A percentile compares a stretch with the other conserved stretches of the same genome.
phyloP scores from a whole-genome alignment of 2,797 vertebrate genomes.

The Chaunax sp. region DNA sequence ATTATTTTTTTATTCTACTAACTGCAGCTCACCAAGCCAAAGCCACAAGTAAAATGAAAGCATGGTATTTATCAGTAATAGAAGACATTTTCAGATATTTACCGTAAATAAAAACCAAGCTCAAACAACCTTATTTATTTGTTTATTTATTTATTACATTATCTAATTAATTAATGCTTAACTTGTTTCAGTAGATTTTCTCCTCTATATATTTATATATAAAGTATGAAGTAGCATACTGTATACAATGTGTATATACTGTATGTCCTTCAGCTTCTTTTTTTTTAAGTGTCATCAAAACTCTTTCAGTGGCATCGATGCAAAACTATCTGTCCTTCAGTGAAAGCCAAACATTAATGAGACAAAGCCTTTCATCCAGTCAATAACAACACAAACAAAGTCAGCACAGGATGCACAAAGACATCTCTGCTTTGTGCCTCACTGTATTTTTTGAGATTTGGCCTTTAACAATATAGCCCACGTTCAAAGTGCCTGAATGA shows the following conservation, averaged over 20 bases:
- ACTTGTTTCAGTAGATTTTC: too few species aligned
- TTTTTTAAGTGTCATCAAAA: too few species aligned
- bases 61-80: neutral
- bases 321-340: constrained; percentile 29
- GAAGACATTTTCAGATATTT: neutral
- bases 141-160: too few species aligned
- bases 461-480: constrained; percentile 66
- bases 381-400: constrained; percentile 52
- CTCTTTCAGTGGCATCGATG: neutral
- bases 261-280: neutral
- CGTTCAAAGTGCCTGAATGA: constrained; percentile 61
- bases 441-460: constrained; percentile 47
- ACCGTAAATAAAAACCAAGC: neutral
- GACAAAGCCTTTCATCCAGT: constrained; percentile 30
- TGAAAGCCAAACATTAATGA: neutral
- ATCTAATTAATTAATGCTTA: too few species aligned
- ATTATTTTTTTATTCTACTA: neutral
- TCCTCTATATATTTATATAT: too few species aligned
- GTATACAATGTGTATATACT: too few species aligned
- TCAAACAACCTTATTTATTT: too few species aligned
- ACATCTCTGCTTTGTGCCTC: constrained; percentile 17
- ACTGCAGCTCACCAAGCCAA: constrained; percentile 4
- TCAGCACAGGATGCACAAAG: neutral
- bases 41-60: neutral
- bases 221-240: too few species aligned